These are phyloP conservation scores for Paragorgia papillata DNA, from an alignment of 92 coral and sea anemone genomes.

Conservation along the genomic window DNA sequence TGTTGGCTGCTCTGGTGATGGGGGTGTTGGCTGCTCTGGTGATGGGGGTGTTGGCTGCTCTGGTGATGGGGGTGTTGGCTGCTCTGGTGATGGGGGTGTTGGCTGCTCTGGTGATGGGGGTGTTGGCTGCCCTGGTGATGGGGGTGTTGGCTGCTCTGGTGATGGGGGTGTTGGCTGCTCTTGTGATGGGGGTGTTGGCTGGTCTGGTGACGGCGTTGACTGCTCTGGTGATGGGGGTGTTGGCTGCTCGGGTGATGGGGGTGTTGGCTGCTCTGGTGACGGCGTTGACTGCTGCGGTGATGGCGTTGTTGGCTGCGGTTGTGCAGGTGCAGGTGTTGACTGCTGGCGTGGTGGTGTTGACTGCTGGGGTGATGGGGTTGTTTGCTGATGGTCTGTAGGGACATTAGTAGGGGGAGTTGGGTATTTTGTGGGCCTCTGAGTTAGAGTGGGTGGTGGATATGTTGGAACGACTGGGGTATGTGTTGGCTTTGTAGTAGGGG, in stretches of 20 bases:
- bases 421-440: constrained; percentile 1
- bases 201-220: not conserved
- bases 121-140: not conserved
- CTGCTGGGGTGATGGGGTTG: not conserved
- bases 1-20: too few relatives aligned
- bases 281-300: not conserved
- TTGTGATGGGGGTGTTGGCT: not conserved
- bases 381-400: not conserved
- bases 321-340: not conserved
- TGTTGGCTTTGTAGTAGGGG: not conserved
- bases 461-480: constrained; percentile 24
- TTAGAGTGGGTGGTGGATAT: not conserved
- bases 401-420: not conserved
- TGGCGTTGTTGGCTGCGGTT: not conserved
- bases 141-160: not conserved
- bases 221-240: not conserved
- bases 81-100: not conserved
- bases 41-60: not conserved
- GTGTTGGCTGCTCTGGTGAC: not conserved
- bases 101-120: not conserved
- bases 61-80: not conserved
- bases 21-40: not conserved
- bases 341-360: not conserved
- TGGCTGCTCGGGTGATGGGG: constrained; percentile 1
- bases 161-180: not conserved